Evolutionary conservation across 2,797 vertebrate genomes (phyloP).

Genomic region (Anomalospiza imberbis): DNA sequence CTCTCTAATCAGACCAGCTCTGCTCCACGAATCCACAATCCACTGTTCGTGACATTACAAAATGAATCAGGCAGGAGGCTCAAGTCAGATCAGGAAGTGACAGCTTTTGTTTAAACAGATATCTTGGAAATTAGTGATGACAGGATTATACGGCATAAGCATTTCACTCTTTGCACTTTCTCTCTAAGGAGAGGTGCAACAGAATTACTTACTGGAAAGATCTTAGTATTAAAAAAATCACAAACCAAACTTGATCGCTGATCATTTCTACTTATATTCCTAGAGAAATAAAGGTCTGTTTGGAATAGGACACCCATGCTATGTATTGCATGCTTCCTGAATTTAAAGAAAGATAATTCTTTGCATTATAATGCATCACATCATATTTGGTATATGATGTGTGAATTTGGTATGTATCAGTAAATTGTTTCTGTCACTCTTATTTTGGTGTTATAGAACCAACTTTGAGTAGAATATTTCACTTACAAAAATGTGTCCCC

Average conservation of each 20-base stretch:
- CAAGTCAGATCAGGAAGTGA: constrained; percentile 31
- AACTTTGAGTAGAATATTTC: not conserved
- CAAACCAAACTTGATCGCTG: not conserved
- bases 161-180: not conserved
- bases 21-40: constrained; percentile 19
- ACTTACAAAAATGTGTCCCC: not conserved
- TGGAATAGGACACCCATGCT: not conserved
- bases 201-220: not conserved
- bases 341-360: not conserved
- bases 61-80: constrained; percentile 42
- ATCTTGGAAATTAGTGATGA: constrained; percentile 16
- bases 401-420: not conserved
- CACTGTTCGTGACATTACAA: constrained; percentile 26
- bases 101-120: constrained; percentile 41
- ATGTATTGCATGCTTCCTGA: not conserved
- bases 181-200: not conserved
- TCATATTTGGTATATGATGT: not conserved
- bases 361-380: not conserved
- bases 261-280: not conserved
- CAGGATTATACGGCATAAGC: not conserved
- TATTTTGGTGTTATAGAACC: not conserved
- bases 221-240: not conserved
- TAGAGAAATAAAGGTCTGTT: not conserved
- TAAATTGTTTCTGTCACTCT: not conserved
- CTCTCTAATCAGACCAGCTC: constrained; percentile 17